A percentile compares a stretch with the other conserved stretches of the same genome.
Conservation (phyloP, 2,888 invertebrate species). For the Parnassius apollo region DNA sequence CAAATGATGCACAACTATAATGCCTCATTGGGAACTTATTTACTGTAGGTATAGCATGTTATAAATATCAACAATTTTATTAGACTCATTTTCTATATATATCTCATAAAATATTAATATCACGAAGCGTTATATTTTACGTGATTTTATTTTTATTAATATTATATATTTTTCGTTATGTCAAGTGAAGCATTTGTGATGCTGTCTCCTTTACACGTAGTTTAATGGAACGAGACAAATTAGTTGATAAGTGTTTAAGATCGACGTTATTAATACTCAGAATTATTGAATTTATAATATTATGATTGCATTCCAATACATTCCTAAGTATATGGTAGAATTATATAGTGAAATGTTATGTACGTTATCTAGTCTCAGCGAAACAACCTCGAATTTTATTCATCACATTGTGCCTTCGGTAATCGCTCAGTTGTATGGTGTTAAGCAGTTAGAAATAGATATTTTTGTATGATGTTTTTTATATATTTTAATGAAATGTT, state of each 20-base stretch:
- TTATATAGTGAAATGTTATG: constrained; percentile 21
- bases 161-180: neutral
- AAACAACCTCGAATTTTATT: constrained; percentile 28
- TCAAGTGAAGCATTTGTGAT: no score
- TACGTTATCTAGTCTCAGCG: constrained; percentile 15
- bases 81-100: no score
- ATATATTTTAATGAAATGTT: constrained; percentile 61
- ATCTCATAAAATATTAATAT: no score
- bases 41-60: no score
- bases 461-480: constrained; percentile 57
- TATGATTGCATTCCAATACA: constrained; percentile 33
- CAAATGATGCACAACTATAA: no score
- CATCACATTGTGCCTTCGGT: constrained; percentile 32
- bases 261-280: constrained; percentile 24
- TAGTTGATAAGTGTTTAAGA: constrained; percentile 1
- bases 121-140: no score
- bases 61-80: no score
- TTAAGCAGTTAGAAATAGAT: constrained; percentile 36
- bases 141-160: no score
- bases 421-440: constrained; percentile 43
- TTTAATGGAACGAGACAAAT: neutral
- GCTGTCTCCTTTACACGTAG: no score
- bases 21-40: no score
- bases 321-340: constrained; percentile 27
- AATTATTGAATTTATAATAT: constrained; percentile 16